Evolutionary conservation across 2,113 vertebrate genomes (phyloP), one percentile per base, ranked within the genome.

Genomic region (Carlito syrichta): DNA sequence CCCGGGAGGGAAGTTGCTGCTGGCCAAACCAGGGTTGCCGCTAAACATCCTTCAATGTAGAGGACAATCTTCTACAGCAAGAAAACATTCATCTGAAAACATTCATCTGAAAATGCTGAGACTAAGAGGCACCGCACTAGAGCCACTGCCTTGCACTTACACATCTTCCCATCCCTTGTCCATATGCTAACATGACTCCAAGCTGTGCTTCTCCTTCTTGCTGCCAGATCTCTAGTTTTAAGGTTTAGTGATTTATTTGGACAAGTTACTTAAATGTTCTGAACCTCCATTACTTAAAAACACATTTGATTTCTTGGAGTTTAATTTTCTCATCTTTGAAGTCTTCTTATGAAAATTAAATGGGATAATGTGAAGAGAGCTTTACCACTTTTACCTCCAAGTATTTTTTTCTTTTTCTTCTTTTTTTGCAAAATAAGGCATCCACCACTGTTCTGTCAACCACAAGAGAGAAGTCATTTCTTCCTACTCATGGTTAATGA

Each of bases 401-500:
- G 38, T 63, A 83, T 38, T 69, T 86, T 89, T 43, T 52, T 27
- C 14, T n/a, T n/a, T n/a, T n/a, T n/a, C n/a, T n/a, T n/a, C n/a
- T n/a, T n/a, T n/a, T n/a, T n/a, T n/a, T n/a, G n/a, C n/a, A n/a
- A 43, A 58, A 69, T 48, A 81, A 58, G 43, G 35, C 19, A 35
- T 52, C 84, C 27, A 38, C 83, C 86, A n/a, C n/a, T 83, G 11
- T 84, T 62, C 89, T 94, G 79, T 95, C 96, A 93, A 82, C 58
- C 62, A 43, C 8, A 32, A 91, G 86, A 93, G 84, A 82, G 94
- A 90, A 97, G 81, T 52, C 60, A 14, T 74, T 76, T 81, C 92
- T 95, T 95, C 87, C 90, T 89, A 76, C 88, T 95, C 78, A 52
- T 16, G 71, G 83, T 66, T 95, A 97, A 96, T 96, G 96, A 98